Evolutionary conservation across 1,140 invertebrate genomes (phyloP), one percentile per base, ranked within the genome.

Genomic region (Diachasma alloeum): DNA sequence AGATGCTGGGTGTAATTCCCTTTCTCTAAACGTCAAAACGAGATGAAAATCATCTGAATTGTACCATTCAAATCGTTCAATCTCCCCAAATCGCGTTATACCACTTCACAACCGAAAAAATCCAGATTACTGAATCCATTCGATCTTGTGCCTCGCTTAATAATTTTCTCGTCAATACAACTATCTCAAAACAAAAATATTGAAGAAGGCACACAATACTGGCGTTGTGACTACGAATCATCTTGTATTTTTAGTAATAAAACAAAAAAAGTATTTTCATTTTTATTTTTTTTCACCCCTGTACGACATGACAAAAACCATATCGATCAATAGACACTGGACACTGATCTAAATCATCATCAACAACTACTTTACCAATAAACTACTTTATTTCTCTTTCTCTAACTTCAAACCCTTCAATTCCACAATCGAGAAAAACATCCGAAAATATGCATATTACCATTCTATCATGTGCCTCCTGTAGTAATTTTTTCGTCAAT

Each of bases 211-310:
- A 74, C 19, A 22, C 24, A 39, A 76, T 56, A 59, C 70, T 48
- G 53, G 70, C 75, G 70, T 76, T 73, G 42, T 69, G 48, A 72
- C 75, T 71, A 80, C 71, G 68, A 74, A 78, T 76, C 70, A 76
- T 71, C 59, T 80, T 74, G 74, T 80, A 78, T 78, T 80, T 80
- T 80, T 74, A 78, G 76, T 80, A 80, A 80, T 80, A 80, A 79
- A 79, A 80, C 74, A 77, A 79, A 66, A 26, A 76, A n/a, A 48
- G 46, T 76, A 76, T 74, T 78, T 76, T n/a, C 44, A 74, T 74
- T 13, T 19, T 11, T 59, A 17, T 59, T 59, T 59, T 22, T 26
- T 59, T n/a, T n/a, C n/a, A n/a, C n/a, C 19, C 53, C 19, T 59
- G 4, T 59, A 17, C n/a, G n/a, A n/a, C n/a, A n/a, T n/a, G n/a